Conservation (phyloP, 1,140 invertebrate genomes). For the Drosophila grimshawi region DNA sequence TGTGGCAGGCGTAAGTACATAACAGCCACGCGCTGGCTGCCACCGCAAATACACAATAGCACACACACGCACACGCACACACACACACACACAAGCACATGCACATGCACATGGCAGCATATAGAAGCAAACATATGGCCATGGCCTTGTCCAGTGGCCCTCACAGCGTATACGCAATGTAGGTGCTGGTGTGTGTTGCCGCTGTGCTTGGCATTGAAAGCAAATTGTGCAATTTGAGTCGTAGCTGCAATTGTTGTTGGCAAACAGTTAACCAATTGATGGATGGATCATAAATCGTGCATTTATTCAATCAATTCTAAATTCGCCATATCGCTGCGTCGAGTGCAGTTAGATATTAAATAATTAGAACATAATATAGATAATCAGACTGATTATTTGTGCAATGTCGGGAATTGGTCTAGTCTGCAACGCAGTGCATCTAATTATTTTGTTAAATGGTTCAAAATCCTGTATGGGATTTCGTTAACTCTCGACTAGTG, state of each 20-base stretch:
- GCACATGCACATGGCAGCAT: background rate
- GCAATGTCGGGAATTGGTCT: too few species aligned
- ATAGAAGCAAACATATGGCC: slow-evolving; percentile 15
- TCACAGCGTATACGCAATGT: slow-evolving; percentile 50
- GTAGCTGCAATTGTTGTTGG: background rate
- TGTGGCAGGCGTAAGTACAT: background rate
- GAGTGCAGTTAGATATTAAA: background rate
- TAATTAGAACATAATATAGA: background rate
- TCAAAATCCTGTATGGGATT: too few species aligned
- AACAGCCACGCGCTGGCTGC: too few species aligned
- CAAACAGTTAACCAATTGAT: background rate
- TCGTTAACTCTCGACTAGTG: background rate
- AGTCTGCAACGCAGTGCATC: too few species aligned
- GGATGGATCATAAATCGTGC: background rate
- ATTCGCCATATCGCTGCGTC: too few species aligned
- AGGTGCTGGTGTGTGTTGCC: slow-evolving; percentile 11
- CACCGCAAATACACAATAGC: background rate
- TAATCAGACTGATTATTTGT: too few species aligned
- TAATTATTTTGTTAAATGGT: too few species aligned
- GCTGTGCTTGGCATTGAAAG: slow-evolving; percentile 18
- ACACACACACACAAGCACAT: slow-evolving; percentile 9
- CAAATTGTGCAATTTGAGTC: slow-evolving; percentile 21
- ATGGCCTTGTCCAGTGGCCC: slow-evolving; percentile 54
- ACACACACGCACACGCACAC: slow-evolving; percentile 4
- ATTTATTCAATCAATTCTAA: background rate